Conservation (phyloP, 2,113 vertebrate species). For the Calyptomena viridis region DNA sequence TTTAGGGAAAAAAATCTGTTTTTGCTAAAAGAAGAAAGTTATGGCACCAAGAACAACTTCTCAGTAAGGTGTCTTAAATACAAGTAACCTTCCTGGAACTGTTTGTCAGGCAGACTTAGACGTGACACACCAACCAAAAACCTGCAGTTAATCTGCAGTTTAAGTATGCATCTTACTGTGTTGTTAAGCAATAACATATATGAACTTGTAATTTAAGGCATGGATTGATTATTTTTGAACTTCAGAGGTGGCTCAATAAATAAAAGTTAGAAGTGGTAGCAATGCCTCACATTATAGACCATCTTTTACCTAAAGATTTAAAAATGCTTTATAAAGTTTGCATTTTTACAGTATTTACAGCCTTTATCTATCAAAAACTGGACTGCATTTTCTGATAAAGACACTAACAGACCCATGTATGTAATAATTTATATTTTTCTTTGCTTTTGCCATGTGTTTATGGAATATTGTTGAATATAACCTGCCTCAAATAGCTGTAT, state of each 20-base stretch:
- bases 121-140: background rate
- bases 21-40: background rate
- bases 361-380: background rate
- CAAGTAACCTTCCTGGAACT: conserved; percentile 43
- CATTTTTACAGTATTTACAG: background rate
- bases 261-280: background rate
- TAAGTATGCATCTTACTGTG: background rate
- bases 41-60: background rate
- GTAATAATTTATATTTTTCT: background rate
- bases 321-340: background rate
- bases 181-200: background rate
- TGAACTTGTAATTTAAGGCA: background rate
- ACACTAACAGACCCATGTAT: background rate
- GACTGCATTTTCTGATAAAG: background rate
- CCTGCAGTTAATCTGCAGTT: background rate
- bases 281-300: background rate
- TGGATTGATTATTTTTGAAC: background rate
- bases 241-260: background rate
- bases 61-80: conserved; percentile 13
- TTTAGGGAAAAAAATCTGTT: background rate
- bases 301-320: background rate
- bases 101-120: background rate
- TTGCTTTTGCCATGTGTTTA: background rate
- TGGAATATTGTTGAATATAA: background rate
- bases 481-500: background rate